Conservation (phyloP, 2,797 vertebrate species). For the Lagodon rhomboides region DNA sequence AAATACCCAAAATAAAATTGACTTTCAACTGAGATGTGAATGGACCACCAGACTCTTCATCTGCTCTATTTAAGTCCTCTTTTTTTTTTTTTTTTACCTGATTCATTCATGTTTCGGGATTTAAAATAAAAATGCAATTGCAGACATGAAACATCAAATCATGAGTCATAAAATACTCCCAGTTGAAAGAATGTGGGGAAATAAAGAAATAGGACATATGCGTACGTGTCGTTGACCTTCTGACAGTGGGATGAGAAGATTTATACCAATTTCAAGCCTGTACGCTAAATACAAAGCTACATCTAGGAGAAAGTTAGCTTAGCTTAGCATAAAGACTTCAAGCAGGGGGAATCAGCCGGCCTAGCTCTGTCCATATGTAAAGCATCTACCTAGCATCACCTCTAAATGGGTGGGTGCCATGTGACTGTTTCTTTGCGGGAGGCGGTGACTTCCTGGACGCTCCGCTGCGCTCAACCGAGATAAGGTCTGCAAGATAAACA, state of each 20-base stretch:
- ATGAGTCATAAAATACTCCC: background rate
- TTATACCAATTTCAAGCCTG: background rate
- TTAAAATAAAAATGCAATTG: background rate
- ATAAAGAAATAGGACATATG: background rate
- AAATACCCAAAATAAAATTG: background rate
- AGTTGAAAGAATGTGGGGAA: background rate
- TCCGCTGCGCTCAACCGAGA: background rate
- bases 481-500: background rate
- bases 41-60: no score
- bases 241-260: background rate
- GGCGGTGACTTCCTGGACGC: background rate
- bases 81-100: background rate
- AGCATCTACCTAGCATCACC: background rate
- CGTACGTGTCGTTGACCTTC: background rate
- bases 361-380: background rate
- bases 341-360: background rate
- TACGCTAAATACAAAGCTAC: background rate
- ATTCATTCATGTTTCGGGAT: background rate
- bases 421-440: background rate
- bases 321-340: slow-evolving; percentile 1
- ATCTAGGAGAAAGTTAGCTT: background rate
- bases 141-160: background rate
- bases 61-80: background rate
- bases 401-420: background rate
- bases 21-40: background rate